Conservation (phyloP, 2,888 invertebrate species). For the Auanema sp. region DNA sequence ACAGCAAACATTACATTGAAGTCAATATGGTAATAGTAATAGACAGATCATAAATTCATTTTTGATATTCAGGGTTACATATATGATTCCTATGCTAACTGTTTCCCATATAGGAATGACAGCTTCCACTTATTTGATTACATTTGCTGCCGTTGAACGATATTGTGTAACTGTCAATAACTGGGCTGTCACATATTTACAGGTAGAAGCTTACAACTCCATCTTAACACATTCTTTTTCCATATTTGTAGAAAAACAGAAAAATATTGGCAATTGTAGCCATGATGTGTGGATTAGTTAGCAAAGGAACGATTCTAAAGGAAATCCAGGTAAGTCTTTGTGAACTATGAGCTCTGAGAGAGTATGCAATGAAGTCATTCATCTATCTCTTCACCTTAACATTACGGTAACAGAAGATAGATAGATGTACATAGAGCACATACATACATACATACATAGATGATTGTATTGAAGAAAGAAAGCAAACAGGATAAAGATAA, state of each 20-base stretch:
- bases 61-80: constrained; percentile 28
- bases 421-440: neutral
- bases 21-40: constrained; percentile 28
- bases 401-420: no score
- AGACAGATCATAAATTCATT: neutral
- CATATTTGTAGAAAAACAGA: constrained; percentile 39
- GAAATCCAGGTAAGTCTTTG: constrained; percentile 47
- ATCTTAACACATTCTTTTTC: constrained; percentile 24
- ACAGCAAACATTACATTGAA: constrained; percentile 32
- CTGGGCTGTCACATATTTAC: constrained; percentile 18
- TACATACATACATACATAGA: no score
- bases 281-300: constrained; percentile 52
- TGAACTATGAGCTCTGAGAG: no score
- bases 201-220: constrained; percentile 10
- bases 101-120: constrained; percentile 47
- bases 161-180: constrained; percentile 42
- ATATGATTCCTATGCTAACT: constrained; percentile 46
- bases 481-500: neutral
- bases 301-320: constrained; percentile 50
- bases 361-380: no score
- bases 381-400: no score
- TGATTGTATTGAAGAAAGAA: no score
- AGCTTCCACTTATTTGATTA: constrained; percentile 47
- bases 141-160: constrained; percentile 49
- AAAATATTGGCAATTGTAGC: constrained; percentile 44